phyloP scores from a whole-genome alignment of 2,888 invertebrate species.

The Ommatoiulus sabulosus region DNA sequence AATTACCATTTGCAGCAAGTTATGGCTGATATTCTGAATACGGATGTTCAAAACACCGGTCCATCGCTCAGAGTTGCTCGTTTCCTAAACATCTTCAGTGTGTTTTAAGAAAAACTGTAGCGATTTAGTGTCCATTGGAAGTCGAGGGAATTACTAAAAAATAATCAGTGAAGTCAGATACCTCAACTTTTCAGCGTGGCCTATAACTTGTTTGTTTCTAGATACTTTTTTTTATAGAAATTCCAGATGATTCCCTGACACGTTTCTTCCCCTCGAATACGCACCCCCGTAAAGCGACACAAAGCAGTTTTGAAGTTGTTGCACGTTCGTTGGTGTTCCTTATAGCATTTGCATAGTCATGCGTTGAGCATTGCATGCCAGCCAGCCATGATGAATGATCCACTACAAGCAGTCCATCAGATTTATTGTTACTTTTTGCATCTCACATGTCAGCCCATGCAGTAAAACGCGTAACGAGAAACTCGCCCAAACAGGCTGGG shows the following conservation, averaged over 20 bases:
- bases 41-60: too few relatives aligned
- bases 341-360: constrained; percentile 27
- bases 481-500: constrained; percentile 19
- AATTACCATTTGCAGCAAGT: too few relatives aligned
- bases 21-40: too few relatives aligned
- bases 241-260: constrained; percentile 3
- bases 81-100: too few relatives aligned
- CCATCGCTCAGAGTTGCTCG: too few relatives aligned
- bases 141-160: neutral
- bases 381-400: constrained; percentile 28
- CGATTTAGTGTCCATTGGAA: neutral
- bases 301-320: neutral
- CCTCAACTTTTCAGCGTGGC: neutral
- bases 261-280: neutral
- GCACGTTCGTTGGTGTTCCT: neutral
- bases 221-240: neutral
- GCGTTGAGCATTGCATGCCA: constrained; percentile 8
- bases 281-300: neutral
- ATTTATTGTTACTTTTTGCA: neutral
- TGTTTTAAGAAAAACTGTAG: too few relatives aligned
- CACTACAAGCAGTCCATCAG: neutral
- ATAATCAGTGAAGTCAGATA: neutral
- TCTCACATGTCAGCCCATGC: neutral
- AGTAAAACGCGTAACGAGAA: constrained; percentile 6
- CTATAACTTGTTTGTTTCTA: neutral